These are phyloP conservation scores for Zygogramma bicolorata DNA, from an alignment of 2,888 invertebrate genomes.

Conservation along the genomic window DNA sequence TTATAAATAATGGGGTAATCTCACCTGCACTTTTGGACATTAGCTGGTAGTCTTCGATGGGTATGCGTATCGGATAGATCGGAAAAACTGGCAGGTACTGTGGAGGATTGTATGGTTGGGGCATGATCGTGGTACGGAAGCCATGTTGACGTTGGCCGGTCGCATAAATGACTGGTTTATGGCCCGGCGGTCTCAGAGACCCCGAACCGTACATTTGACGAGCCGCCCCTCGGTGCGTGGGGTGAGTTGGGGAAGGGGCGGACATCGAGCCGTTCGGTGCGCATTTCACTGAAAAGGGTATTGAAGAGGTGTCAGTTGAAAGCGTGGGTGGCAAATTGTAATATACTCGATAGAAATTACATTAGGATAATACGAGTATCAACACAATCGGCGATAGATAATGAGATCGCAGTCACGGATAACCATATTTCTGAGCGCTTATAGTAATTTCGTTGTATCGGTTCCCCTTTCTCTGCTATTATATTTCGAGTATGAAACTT, in stretches of 20 bases:
- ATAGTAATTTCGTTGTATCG: too few relatives aligned
- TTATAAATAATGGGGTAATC: not conserved
- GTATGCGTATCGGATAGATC: slow-evolving; percentile 21
- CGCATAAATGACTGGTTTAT: slow-evolving; percentile 64
- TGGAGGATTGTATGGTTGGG: slow-evolving; percentile 52
- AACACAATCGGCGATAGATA: too few relatives aligned
- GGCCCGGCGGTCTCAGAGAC: slow-evolving; percentile 67
- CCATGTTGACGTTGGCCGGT: slow-evolving; percentile 63
- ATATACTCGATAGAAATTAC: too few relatives aligned
- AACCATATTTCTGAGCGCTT: too few relatives aligned
- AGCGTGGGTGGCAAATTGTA: too few relatives aligned
- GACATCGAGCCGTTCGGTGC: slow-evolving; percentile 21
- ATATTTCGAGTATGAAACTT: too few relatives aligned
- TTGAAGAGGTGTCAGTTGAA: too few relatives aligned
- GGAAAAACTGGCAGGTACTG: slow-evolving; percentile 27
- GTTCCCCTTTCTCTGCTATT: too few relatives aligned
- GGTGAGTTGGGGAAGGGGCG: slow-evolving; percentile 28
- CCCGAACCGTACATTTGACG: slow-evolving; percentile 72
- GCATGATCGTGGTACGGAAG: slow-evolving; percentile 62
- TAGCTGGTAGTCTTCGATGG: slow-evolving; percentile 20
- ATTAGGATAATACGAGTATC: too few relatives aligned
- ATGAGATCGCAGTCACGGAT: too few relatives aligned
- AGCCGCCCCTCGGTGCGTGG: slow-evolving; percentile 67
- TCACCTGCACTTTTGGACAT: slow-evolving; percentile 24
- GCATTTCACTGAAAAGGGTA: slow-evolving; percentile 35